These are phyloP conservation scores for Dascillus cervinus DNA, from an alignment of 2,888 invertebrate species.

Conservation along the genomic window DNA sequence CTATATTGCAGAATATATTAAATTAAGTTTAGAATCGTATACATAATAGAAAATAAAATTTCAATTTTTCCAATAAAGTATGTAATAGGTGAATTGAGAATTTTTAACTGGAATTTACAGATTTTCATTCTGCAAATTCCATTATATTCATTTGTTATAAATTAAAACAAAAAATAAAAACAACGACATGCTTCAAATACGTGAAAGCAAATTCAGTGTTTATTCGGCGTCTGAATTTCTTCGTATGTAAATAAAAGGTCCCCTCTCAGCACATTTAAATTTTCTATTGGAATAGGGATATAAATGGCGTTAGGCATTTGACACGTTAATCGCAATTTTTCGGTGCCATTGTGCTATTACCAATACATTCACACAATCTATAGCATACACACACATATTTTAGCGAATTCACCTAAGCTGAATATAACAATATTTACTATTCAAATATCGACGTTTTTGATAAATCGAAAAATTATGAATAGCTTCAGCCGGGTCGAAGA, in stretches of 20 bases:
- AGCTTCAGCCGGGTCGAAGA: conserved; percentile 13
- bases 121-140: too few species aligned
- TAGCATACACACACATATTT: background rate
- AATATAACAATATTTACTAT: conserved; percentile 17
- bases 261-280: conserved; percentile 21
- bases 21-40: too few species aligned
- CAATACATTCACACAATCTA: background rate
- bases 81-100: too few species aligned
- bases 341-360: conserved; percentile 7
- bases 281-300: conserved; percentile 17
- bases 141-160: too few species aligned
- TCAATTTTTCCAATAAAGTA: too few species aligned
- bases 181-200: conserved; percentile 17
- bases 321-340: conserved; percentile 26
- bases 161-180: too few species aligned
- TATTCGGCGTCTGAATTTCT: conserved; percentile 18
- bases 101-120: too few species aligned
- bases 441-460: conserved; percentile 22
- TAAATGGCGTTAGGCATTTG: conserved; percentile 27
- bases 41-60: too few species aligned
- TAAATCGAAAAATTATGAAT: conserved; percentile 24
- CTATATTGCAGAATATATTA: too few species aligned
- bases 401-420: background rate
- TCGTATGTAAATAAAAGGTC: conserved; percentile 17
- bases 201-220: conserved; percentile 22